Base-by-base conservation (phyloP, 2,797 vertebrate genomes). In the Anabas testudineus region DNA sequence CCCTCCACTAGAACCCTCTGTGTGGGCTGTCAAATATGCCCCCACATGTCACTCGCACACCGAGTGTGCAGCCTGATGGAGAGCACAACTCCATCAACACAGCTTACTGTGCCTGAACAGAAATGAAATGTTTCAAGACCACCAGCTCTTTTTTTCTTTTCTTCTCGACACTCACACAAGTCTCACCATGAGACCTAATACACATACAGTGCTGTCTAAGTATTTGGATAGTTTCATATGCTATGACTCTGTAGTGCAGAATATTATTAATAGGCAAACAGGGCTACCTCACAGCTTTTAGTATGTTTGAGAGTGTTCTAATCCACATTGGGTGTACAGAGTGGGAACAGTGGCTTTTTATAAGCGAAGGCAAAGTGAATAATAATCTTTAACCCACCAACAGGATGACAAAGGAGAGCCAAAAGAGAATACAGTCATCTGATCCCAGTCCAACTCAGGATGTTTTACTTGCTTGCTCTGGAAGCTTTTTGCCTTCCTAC, bases 71-170 rank as follows among this genome's bases (percentile, higher is more conserved):
- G 70, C 55, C 2, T 21, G 47, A 62, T 4, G 46, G 70, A 65
- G 71, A 54, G 77, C 2, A 36, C 34, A 3, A 1, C 63, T 82
- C 57, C 65, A 26, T 49, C 34, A 2, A 75, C 66, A 52, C 63
- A 21, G 28, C 58, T 46, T 22, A 48, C 42, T 18, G 54, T 16
- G 39, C 57, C 80, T 63, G 61, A 79, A 78, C 7, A 15, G 1
- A 43, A 53, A 47, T 74, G 83, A 91, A 81, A 88, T 61, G 55
- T 57, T 67, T 85, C 51, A 72, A 78, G 75, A 80, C 64, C 45
- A 22, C 49, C 4, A 7, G 43, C 59, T 62, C n/a, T 62, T 51
- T 74, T 21, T 46, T 24, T 3, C 37, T 34, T 53, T 6, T 30
- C 30, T 18, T 7, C 22, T 47, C 30, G 51, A 78, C 54, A 67